Evolutionary conservation across 2,888 invertebrate genomes (phyloP).

Genomic region (Timema cristinae): DNA sequence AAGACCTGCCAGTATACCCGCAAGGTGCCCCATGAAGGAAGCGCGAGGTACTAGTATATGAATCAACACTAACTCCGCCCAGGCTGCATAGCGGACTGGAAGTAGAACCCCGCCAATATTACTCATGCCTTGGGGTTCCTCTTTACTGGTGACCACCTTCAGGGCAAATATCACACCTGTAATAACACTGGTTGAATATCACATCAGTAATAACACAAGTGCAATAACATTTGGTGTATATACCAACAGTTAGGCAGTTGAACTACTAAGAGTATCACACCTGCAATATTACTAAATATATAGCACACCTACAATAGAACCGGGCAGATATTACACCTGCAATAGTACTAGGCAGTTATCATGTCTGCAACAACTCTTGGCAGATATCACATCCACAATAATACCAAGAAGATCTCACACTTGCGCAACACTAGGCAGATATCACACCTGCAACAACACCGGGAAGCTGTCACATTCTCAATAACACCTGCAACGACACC

Average conservation of each 20-base stretch:
- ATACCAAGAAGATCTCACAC: too few relatives aligned
- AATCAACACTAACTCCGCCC: slow-evolving; percentile 58
- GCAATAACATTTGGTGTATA: not conserved
- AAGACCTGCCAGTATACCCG: slow-evolving; percentile 59
- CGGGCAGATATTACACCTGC: too few relatives aligned
- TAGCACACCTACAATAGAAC: too few relatives aligned
- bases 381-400: too few relatives aligned
- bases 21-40: slow-evolving; percentile 60
- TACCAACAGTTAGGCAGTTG: not conserved
- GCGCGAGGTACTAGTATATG: slow-evolving; percentile 58
- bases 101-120: slow-evolving; percentile 44
- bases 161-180: slow-evolving; percentile 58
- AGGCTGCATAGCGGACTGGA: slow-evolving; percentile 53
- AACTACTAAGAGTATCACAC: not conserved
- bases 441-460: too few relatives aligned
- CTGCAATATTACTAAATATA: too few relatives aligned
- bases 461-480: too few relatives aligned
- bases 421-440: too few relatives aligned
- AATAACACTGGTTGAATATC: slow-evolving; percentile 24
- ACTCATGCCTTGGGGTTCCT: slow-evolving; percentile 41
- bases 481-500: too few relatives aligned
- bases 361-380: too few relatives aligned
- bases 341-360: too few relatives aligned
- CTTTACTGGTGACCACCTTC: slow-evolving; percentile 51
- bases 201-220: not conserved